phyloP scores from a whole-genome alignment of 1,140 invertebrate species.

The Antheraea mylitta region DNA sequence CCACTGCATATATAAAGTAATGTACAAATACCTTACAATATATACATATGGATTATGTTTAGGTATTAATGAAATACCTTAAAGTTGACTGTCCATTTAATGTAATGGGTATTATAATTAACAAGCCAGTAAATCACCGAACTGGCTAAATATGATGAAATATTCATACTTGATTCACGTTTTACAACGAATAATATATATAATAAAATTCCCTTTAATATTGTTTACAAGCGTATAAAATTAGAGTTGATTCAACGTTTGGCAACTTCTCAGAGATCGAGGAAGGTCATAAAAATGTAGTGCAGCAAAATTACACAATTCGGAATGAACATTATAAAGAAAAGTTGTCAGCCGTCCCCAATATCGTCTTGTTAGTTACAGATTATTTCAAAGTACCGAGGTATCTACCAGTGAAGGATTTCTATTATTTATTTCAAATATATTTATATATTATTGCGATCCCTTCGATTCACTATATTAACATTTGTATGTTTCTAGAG shows the following conservation, averaged over 20 bases:
- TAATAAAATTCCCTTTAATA: background rate
- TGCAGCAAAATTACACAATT: background rate
- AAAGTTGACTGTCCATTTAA: background rate
- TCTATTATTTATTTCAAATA: background rate
- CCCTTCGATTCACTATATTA: no score
- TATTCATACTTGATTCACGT: background rate
- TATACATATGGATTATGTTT: background rate
- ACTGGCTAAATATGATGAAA: background rate
- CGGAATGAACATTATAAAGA: background rate
- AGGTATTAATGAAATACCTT: background rate
- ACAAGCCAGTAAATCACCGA: background rate
- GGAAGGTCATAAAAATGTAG: slow-evolving; percentile 8
- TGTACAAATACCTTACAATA: no score
- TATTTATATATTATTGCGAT: background rate
- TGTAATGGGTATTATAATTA: background rate
- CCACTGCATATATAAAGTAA: no score
- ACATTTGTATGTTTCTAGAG: no score
- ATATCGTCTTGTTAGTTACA: background rate
- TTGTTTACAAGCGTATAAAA: background rate
- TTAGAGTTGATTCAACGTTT: slow-evolving; percentile 9
- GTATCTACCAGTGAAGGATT: background rate
- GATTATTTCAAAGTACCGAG: background rate
- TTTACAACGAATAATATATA: background rate
- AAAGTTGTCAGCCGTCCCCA: background rate
- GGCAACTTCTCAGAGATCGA: slow-evolving; percentile 9